Conservation (phyloP, 2,888 invertebrate genomes). For the Drosophila anomalata region DNA sequence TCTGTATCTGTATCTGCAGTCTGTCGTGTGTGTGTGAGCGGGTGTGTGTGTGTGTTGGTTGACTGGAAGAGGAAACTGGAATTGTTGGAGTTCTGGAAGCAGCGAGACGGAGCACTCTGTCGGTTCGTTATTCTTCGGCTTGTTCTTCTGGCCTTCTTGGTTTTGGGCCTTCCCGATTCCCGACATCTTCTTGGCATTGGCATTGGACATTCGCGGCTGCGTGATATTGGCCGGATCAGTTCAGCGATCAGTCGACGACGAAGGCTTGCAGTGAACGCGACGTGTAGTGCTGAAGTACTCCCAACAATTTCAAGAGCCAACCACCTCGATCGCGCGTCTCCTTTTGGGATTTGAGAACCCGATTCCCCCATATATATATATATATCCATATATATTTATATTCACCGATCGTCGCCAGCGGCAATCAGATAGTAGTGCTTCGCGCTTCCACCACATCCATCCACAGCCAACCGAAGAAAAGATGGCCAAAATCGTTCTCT, state of each 20-base stretch:
- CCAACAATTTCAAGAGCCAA: slow-evolving; percentile 39
- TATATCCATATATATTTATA: slow-evolving; percentile 16
- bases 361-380: slow-evolving; percentile 29
- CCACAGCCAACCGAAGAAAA: slow-evolving; percentile 34
- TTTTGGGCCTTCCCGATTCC: slow-evolving; percentile 10
- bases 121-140: slow-evolving; percentile 51
- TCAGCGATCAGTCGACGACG: slow-evolving; percentile 74
- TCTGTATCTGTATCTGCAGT: slow-evolving; percentile 23
- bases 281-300: slow-evolving; percentile 69
- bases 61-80: slow-evolving; percentile 73
- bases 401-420: slow-evolving; percentile 45
- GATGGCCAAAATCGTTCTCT: slow-evolving; percentile 79
- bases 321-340: slow-evolving; percentile 41
- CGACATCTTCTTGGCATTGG: slow-evolving; percentile 54
- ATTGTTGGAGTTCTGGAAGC: slow-evolving; percentile 56
- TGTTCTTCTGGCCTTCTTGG: slow-evolving; percentile 31
- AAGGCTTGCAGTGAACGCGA: slow-evolving; percentile 78
- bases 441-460: slow-evolving; percentile 14
- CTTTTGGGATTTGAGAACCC: slow-evolving; percentile 31
- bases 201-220: slow-evolving; percentile 64
- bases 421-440: slow-evolving; percentile 35
- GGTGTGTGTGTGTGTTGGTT: slow-evolving; percentile 23
- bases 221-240: slow-evolving; percentile 62
- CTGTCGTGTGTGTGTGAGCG: slow-evolving; percentile 3
- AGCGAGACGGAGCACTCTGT: slow-evolving; percentile 17